Conservation (phyloP, 2,888 invertebrate genomes). For the Cremastinae sp. region DNA sequence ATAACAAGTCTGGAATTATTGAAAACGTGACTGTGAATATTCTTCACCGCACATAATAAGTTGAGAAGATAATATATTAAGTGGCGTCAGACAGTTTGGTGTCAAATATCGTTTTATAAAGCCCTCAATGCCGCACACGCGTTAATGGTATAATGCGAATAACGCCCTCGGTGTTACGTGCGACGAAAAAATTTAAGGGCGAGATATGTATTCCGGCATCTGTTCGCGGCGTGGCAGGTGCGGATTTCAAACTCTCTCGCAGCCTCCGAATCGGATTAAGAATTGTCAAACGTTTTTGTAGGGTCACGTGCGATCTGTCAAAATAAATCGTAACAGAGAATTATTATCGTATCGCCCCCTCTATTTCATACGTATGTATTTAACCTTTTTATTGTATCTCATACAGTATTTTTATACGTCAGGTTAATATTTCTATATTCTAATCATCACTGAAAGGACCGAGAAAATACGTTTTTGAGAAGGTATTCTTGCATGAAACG, state of each 20-base stretch:
- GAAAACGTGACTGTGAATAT: conserved; percentile 55
- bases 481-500: too few relatives aligned
- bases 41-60: conserved; percentile 12
- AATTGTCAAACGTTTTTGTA: conserved; percentile 76
- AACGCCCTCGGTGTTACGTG: conserved; percentile 47
- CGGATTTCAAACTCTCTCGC: conserved; percentile 68
- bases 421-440: conserved; percentile 38
- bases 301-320: conserved; percentile 78
- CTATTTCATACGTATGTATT: too few relatives aligned
- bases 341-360: conserved; percentile 64
- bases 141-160: conserved; percentile 57
- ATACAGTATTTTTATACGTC: conserved; percentile 16
- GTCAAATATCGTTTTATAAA: conserved; percentile 60
- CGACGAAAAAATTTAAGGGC: conserved; percentile 8
- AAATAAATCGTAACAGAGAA: conserved; percentile 78
- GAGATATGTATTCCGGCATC: conserved; percentile 63
- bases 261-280: conserved; percentile 71
- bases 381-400: too few relatives aligned
- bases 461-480: too few relatives aligned
- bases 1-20: background rate
- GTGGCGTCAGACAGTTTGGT: conserved; percentile 44
- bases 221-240: conserved; percentile 72
- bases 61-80: conserved; percentile 29
- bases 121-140: conserved; percentile 53
- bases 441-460: conserved; percentile 30